Evolutionary conservation across 2,113 vertebrate genomes (phyloP).

Genomic region (Lophius piscatorius): DNA sequence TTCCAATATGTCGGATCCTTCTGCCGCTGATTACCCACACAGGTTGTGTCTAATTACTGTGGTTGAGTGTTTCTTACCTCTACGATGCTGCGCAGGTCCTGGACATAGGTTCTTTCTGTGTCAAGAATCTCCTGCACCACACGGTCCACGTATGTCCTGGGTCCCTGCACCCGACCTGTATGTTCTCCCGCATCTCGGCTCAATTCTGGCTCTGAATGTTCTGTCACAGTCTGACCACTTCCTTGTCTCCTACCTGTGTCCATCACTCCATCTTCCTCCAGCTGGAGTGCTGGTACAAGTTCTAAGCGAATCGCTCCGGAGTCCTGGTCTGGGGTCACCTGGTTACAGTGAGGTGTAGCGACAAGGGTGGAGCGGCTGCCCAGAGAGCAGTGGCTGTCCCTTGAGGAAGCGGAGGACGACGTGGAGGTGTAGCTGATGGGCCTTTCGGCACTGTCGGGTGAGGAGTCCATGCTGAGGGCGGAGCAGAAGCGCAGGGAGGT

Average conservation of each 20-base stretch:
- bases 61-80: constrained; percentile 82
- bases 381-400: constrained; percentile 95
- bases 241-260: constrained; percentile 66
- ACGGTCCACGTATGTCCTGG: constrained; percentile 93
- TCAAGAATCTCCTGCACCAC: constrained; percentile 98
- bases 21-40: too few species aligned
- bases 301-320: constrained; percentile 92
- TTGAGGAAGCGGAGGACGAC: constrained; percentile 93
- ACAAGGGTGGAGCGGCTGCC: constrained; percentile 90
- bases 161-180: constrained; percentile 73
- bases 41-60: too few species aligned
- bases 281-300: constrained; percentile 85
- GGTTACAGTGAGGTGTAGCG: constrained; percentile 84
- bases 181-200: constrained; percentile 65
- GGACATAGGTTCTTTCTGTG: constrained; percentile 95
- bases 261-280: constrained; percentile 78
- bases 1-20: too few species aligned
- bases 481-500: constrained; percentile 76
- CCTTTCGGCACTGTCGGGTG: constrained; percentile 87
- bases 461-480: constrained; percentile 88
- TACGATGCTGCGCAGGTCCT: constrained; percentile 94
- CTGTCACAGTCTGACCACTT: constrained; percentile 46
- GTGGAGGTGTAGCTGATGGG: constrained; percentile 97
- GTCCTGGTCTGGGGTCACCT: constrained; percentile 85
- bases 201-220: constrained; percentile 68